A percentile compares a stretch with the other conserved stretches of the same genome.
These are phyloP conservation scores for Lepisosteus osseus DNA, from an alignment of 2,113 vertebrate genomes.

Conservation along the genomic window DNA sequence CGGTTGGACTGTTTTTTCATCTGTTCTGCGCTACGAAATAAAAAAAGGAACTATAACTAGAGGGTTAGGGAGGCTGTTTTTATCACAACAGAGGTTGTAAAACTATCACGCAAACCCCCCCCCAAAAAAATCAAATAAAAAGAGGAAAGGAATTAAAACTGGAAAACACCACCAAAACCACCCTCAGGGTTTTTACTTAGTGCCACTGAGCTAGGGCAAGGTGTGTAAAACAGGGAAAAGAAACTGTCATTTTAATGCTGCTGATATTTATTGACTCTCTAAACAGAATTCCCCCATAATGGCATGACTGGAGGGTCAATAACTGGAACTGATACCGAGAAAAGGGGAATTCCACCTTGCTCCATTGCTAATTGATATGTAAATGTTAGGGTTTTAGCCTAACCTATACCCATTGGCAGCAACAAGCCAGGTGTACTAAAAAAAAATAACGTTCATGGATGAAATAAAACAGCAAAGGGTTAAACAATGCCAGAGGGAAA, in stretches of 20 bases:
- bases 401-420: background rate
- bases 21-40: too few relatives aligned
- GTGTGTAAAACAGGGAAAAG: background rate
- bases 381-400: background rate
- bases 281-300: background rate
- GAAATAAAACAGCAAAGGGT: too few relatives aligned
- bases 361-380: background rate
- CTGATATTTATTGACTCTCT: background rate
- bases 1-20: too few relatives aligned
- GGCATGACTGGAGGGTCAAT: too few relatives aligned
- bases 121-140: constrained; percentile 10
- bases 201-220: background rate
- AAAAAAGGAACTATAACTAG: too few relatives aligned
- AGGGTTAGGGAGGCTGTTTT: too few relatives aligned
- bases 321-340: background rate
- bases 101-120: too few relatives aligned
- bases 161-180: constrained; percentile 6
- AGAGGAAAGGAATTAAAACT: background rate
- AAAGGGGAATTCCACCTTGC: constrained; percentile 11
- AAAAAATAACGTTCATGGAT: too few relatives aligned
- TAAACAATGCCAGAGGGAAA: too few relatives aligned
- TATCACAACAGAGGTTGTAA: too few relatives aligned
- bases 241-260: background rate
- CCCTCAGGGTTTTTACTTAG: too few relatives aligned
- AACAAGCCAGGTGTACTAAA: background rate